phyloP scores from a whole-genome alignment of 2,888 invertebrate genomes.

The Mylabris sibirica region DNA sequence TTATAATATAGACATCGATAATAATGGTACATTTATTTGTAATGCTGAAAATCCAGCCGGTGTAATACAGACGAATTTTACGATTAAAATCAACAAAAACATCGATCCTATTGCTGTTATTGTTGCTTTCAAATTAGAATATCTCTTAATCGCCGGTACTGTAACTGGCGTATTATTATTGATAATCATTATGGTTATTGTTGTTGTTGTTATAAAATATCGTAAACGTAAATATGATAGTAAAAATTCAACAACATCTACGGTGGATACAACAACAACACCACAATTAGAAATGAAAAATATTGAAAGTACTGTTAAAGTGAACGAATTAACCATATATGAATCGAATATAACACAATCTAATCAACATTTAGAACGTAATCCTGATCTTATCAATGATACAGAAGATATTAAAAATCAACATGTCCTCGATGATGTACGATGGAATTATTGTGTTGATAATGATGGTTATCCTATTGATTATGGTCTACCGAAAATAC shows the following conservation, averaged over 20 bases:
- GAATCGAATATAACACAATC: constrained; percentile 28
- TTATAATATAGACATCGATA: constrained; percentile 77
- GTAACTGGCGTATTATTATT: constrained; percentile 70
- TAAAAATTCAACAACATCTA: constrained; percentile 50
- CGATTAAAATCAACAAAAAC: constrained; percentile 77
- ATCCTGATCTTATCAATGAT: constrained; percentile 81
- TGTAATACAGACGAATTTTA: constrained; percentile 79
- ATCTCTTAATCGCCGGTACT: constrained; percentile 72
- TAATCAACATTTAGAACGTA: constrained; percentile 66
- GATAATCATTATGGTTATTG: constrained; percentile 70
- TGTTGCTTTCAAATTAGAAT: constrained; percentile 70
- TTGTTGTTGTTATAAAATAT: constrained; percentile 60
- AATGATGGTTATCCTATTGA: constrained; percentile 78
- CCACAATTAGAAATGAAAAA: constrained; percentile 41
- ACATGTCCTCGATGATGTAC: constrained; percentile 36
- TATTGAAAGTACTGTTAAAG: constrained; percentile 45
- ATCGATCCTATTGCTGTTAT: constrained; percentile 73
- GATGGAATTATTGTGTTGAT: constrained; percentile 67
- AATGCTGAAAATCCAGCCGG: constrained; percentile 87
- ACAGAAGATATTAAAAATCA: constrained; percentile 67
- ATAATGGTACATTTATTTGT: constrained; percentile 87
- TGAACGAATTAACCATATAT: constrained; percentile 42
- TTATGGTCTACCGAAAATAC: constrained; percentile 77
- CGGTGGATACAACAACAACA: constrained; percentile 16
- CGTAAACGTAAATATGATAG: constrained; percentile 49